Percentiles rank a stretch among this genome's conserved stretches.
phyloP scores from a whole-genome alignment of 2,797 vertebrate species.

The Epinephelus malabaricus region DNA sequence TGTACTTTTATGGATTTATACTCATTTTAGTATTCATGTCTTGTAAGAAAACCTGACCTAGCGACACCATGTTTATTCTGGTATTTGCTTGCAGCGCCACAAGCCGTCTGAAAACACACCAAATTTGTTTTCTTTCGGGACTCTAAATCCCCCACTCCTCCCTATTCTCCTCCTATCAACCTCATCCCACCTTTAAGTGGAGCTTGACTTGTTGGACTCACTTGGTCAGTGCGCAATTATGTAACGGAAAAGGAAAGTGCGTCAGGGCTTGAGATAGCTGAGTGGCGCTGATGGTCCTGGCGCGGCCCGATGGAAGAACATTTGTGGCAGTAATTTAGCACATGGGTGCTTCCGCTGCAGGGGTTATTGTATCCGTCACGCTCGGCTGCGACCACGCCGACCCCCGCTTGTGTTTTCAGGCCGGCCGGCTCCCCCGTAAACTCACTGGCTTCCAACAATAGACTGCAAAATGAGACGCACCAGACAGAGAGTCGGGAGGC shows the following conservation, averaged over 20 bases:
- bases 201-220: constrained; percentile 45
- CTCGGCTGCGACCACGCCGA: constrained; percentile 62
- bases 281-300: constrained; percentile 64
- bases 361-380: constrained; percentile 82
- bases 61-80: neutral
- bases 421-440: constrained; percentile 54
- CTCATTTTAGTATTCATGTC: neutral
- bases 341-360: constrained; percentile 77
- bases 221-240: constrained; percentile 66
- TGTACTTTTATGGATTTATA: neutral
- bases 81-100: neutral
- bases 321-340: constrained; percentile 86
- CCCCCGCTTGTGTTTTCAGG: constrained; percentile 71
- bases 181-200: constrained; percentile 52
- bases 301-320: constrained; percentile 68
- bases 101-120: constrained; percentile 4
- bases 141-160: neutral
- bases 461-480: constrained; percentile 55
- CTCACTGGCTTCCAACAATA: constrained; percentile 64
- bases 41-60: neutral
- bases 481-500: constrained; percentile 43
- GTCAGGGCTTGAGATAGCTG: constrained; percentile 58
- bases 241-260: constrained; percentile 62
- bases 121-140: constrained; percentile 6
- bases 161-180: constrained; percentile 23